phyloP scores from a whole-genome alignment of 2,888 invertebrate species.

The Sesamia inferens region DNA sequence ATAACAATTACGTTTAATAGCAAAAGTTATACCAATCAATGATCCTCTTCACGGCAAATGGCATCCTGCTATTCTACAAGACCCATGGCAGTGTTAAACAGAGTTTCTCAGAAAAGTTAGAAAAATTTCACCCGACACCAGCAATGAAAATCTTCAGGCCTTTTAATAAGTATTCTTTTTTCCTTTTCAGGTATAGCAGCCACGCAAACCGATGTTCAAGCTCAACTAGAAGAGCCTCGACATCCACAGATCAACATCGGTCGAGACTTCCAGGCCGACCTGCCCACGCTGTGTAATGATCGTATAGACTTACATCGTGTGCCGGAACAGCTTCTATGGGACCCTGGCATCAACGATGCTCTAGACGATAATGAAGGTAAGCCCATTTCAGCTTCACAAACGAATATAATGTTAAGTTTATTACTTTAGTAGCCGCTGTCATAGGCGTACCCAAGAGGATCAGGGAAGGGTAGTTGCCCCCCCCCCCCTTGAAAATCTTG shows the following conservation, averaged over 20 bases:
- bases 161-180: not conserved
- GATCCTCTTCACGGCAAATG: not conserved
- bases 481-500: no score
- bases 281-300: conserved; percentile 91
- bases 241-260: conserved; percentile 97
- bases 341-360: conserved; percentile 93
- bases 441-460: no score
- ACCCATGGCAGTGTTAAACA: not conserved
- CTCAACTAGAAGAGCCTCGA: conserved; percentile 80
- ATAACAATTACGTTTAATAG: not conserved
- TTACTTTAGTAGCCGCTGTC: no score
- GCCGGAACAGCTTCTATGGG: conserved; percentile 95
- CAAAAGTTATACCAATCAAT: not conserved
- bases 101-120: not conserved
- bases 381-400: not conserved
- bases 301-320: conserved; percentile 89
- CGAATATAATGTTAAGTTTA: not conserved
- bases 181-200: conserved; percentile 68
- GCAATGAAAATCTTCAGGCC: not conserved
- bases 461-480: no score
- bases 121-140: not conserved
- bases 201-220: conserved; percentile 77
- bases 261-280: conserved; percentile 95
- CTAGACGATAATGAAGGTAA: conserved; percentile 94
- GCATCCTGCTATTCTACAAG: conserved; percentile 12